Base-by-base conservation (phyloP, 2,888 invertebrate species). In the Lampropteryx suffumata region DNA sequence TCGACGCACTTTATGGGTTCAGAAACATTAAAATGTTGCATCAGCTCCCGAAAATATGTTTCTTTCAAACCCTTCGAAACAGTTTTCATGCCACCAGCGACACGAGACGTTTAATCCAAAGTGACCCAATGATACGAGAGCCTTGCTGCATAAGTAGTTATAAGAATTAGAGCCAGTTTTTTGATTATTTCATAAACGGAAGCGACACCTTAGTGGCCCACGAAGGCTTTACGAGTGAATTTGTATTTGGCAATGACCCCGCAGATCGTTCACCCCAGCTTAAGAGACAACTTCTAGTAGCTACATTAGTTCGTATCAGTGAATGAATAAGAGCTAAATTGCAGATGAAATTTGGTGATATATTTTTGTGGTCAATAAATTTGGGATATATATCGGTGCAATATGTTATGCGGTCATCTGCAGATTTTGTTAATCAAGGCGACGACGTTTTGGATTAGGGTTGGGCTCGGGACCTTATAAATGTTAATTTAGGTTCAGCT, bases 211-310 rank as follows among this genome's bases (percentile, higher is more conserved):
- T 84, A 84, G 75, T 47, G 64, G 64, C 72, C 73, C 72, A 55
- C 64, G 72, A 78, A 79, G 81, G 76, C 79, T 78, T 69, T 77
- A 76, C 69, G 71, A 70, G 64, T 69, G 67, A 70, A 67, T 76
- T 72, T 73, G 77, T 57, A 85, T 88, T 89, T 83, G 88, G 86
- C 88, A 88, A 87, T 87, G 88, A 88, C 85, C 88, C 77, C 83
- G 58, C 67, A 65, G 85, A 71, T 84, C 86, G 71, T 75, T 79
- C 79, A 83, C 73, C 86, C 66, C 76, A 56, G 42, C 52, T 40
- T 50, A 57, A 64, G 35, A 54, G 33, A 48, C 41, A n/a, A n/a
- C n/a, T 49, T 42, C 36, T 53, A 50, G 13, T 64, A 60, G 10
- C 1, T 42, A 42, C 37, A 47, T 51, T 47, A 42, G 27, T 40